A percentile compares a stretch with the other conserved stretches of the same genome.
phyloP scores from a whole-genome alignment of 2,888 invertebrate genomes.

The Tipula confusa region DNA sequence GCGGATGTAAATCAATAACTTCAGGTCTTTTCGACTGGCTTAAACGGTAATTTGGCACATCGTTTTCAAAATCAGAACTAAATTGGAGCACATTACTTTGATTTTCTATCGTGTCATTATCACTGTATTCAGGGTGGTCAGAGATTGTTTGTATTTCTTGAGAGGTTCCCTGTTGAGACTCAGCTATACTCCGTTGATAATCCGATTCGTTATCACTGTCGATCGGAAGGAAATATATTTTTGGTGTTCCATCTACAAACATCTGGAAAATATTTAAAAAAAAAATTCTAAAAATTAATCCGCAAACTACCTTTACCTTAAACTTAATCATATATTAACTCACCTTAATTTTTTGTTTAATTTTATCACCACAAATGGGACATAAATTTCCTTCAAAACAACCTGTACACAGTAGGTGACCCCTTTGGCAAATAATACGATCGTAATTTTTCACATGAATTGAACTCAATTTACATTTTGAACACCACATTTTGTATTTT shows the following conservation, averaged over 20 bases:
- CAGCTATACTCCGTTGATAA: not conserved
- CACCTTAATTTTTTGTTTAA: not conserved
- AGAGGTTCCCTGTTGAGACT: not conserved
- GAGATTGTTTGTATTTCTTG: not conserved
- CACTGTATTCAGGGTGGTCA: not conserved
- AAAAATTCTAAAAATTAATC: not conserved
- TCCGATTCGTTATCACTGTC: not conserved
- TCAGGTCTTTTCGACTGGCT: not conserved
- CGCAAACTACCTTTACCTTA: no score
- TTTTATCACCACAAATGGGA: constrained; percentile 4
- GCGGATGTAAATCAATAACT: constrained; percentile 26
- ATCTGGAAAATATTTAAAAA: not conserved
- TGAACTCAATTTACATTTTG: constrained; percentile 35
- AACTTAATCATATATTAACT: no score
- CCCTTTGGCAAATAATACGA: constrained; percentile 34
- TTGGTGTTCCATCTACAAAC: constrained; percentile 27
- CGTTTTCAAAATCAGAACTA: not conserved
- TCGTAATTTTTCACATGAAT: constrained; percentile 35
- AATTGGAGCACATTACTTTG: not conserved
- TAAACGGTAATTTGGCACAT: not conserved
- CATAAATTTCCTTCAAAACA: not conserved
- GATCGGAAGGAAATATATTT: not conserved
- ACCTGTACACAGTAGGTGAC: constrained; percentile 32
- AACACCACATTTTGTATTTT: constrained; percentile 34
- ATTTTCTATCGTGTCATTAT: not conserved